Evolutionary conservation across 1,140 invertebrate genomes (phyloP), one percentile per base, ranked within the genome.

Genomic region (Tetranychus cinnabarinus): DNA sequence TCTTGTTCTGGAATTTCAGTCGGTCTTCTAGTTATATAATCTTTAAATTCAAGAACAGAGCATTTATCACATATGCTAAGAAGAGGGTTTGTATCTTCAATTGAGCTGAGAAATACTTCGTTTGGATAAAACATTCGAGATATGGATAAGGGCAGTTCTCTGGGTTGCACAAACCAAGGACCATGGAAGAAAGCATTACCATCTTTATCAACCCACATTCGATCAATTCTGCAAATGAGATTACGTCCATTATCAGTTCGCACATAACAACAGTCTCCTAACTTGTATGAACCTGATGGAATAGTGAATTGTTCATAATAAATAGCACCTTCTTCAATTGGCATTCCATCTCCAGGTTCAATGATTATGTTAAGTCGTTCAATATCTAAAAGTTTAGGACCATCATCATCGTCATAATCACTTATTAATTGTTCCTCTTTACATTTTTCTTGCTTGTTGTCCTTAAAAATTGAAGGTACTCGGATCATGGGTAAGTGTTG

Each of bases 301-400:
- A 84, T 83, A 68, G 85, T 88, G 69, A 86, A 90, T 70, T 95
- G 91, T 72, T 95, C 88, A 72, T 87, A 95, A 72, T 89, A 92
- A 0, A 79, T 82, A 71, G 81, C 82, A 62, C 84, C 85, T 62
- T 84, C 69, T 37, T 72, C 70, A 54, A 60, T 62, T 10, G 8
- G n/a, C 42, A 15, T 35, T 56, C 31, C 39, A 45, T 45, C 56
- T 39, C 36, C 39, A 5, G 48, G 7, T 15, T 50, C 42, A 54
- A 45, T 57, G 23, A 46, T 35, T 12, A 64, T 47, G 58, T 61
- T 64, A 1, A 46, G 56, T n/a, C 60, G 39, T n/a, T 55, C 37
- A 47, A 64, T 56, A 58, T 61, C 60, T 10, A 65, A 10, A 39
- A 63, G 23, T n/a, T 35, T 15, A 15, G 50, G 35, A 35, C 12